Evolutionary conservation across 2,888 invertebrate genomes (phyloP), one percentile per base, ranked within the genome.

Genomic region (Stenurella melanura): DNA sequence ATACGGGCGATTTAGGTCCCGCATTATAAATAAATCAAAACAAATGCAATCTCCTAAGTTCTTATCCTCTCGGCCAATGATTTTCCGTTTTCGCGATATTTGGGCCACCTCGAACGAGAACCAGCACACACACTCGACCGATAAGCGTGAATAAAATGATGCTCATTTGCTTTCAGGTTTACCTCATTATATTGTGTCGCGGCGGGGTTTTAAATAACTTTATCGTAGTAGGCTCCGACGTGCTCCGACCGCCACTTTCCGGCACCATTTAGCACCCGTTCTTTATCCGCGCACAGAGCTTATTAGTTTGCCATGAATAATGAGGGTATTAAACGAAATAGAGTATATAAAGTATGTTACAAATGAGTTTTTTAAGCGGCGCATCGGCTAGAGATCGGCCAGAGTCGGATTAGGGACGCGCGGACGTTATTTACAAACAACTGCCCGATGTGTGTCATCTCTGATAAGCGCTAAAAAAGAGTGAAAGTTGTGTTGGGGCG

Each of bases 271-370:
- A 15, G 64, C 34, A 34, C 38, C 30, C 10, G 38, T 2, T 34
- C 30, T 38, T 58, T 69, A n/a, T 58, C 9, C 34, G 34, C 10
- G 34, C 18, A 63, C 15, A 12, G 42, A 42, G 42, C 42, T 42
- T 34, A 34, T 34, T 34, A 10, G 63, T 63, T 63, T 6, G 63
- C 63, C 34, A 18, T 34, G 34, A 26, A 61, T 61, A 26, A 61
- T n/a, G 21, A 19, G 26, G 61, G 26, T 26, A 61, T 30, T 7
- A n/a, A 26, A 26, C 18, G 18, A 7, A 57, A 57, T 12, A 11
- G 18, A 19, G 19, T 57, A 57, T 57, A 18, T 72, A 71, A 71
- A 71, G 72, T 72, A 26, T 72, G 61, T 72, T 72, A 72, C 72
- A 60, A 61, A 72, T 72, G 26, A 38, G 60, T 58, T 63, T 50